Percentiles rank a stretch among this genome's conserved stretches.
These are phyloP conservation scores for Drosophila simulans DNA, from an alignment of 1,140 invertebrate species.

Conservation along the genomic window DNA sequence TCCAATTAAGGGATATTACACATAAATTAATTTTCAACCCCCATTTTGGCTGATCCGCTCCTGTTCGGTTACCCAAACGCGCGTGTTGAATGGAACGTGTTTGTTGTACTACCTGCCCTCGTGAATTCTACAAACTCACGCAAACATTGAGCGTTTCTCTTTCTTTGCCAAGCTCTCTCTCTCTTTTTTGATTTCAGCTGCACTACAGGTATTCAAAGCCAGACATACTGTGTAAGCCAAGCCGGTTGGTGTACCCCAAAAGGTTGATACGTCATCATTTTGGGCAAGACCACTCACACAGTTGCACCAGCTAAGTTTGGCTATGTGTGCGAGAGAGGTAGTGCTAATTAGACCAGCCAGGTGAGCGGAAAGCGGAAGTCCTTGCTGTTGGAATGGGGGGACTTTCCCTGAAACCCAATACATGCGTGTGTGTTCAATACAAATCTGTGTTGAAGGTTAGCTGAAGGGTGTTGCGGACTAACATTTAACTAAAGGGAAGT, in stretches of 20 bases:
- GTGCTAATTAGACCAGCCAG: constrained; percentile 52
- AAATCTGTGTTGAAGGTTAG: constrained; percentile 46
- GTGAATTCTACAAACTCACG: constrained; percentile 56
- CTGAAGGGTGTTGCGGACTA: constrained; percentile 26
- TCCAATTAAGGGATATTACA: background rate
- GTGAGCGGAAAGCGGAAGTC: constrained; percentile 42
- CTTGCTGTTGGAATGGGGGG: constrained; percentile 21
- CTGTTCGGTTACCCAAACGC: constrained; percentile 37
- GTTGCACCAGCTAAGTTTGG: background rate
- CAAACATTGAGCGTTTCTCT: constrained; percentile 17
- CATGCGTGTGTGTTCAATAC: constrained; percentile 14
- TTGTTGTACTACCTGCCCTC: constrained; percentile 58
- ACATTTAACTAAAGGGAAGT: background rate
- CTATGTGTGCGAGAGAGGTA: constrained; percentile 32
- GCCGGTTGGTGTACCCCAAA: constrained; percentile 40
- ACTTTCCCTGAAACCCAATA: constrained; percentile 15
- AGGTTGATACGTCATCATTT: constrained; percentile 70
- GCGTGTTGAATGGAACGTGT: constrained; percentile 69
- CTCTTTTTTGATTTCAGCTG: constrained; percentile 23
- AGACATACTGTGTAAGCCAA: constrained; percentile 10
- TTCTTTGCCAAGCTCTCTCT: constrained; percentile 14
- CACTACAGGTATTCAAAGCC: constrained; percentile 43
- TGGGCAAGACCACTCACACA: constrained; percentile 36
- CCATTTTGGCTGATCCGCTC: constrained; percentile 43
- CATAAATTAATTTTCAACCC: background rate